Conservation (phyloP, 1,140 invertebrate species). For the Idris sp. region DNA sequence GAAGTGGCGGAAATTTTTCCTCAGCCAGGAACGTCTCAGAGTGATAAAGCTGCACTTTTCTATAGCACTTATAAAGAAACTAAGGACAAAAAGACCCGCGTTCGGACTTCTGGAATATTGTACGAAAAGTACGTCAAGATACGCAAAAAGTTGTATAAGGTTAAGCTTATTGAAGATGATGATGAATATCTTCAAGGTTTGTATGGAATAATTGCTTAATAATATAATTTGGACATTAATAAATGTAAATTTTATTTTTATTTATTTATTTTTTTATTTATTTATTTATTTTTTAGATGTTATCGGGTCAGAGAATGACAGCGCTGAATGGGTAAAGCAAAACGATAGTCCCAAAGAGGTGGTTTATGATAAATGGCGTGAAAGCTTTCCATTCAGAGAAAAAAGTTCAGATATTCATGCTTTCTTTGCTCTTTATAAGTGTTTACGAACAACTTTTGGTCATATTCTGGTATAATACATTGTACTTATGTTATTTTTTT, state of each 20-base stretch:
- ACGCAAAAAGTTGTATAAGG: constrained; percentile 12
- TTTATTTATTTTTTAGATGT: constrained; percentile 13
- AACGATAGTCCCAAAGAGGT: constrained; percentile 11
- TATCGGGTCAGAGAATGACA: constrained; percentile 6
- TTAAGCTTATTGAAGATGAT: constrained; percentile 8
- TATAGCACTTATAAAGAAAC: constrained; percentile 9
- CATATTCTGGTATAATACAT: constrained; percentile 27
- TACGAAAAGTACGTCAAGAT: constrained; percentile 25
- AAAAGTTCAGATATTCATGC: background rate
- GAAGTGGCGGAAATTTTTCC: constrained; percentile 9
- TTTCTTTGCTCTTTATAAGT: constrained; percentile 19
- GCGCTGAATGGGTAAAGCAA: background rate
- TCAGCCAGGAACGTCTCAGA: background rate
- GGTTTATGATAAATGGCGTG: constrained; percentile 3
- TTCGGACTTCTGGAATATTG: constrained; percentile 14
- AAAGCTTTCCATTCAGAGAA: constrained; percentile 18
- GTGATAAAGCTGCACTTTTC: constrained; percentile 9
- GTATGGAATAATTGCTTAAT: too few species aligned
- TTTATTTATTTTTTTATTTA: too few species aligned
- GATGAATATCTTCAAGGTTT: too few species aligned
- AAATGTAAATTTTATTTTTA: too few species aligned
- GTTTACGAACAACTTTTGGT: constrained; percentile 13
- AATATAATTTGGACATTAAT: too few species aligned
- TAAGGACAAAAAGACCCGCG: constrained; percentile 14
- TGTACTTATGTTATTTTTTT: too few species aligned